These are phyloP conservation scores for Thereva nobilitata DNA, from an alignment of 2,888 invertebrate genomes.

Conservation along the genomic window DNA sequence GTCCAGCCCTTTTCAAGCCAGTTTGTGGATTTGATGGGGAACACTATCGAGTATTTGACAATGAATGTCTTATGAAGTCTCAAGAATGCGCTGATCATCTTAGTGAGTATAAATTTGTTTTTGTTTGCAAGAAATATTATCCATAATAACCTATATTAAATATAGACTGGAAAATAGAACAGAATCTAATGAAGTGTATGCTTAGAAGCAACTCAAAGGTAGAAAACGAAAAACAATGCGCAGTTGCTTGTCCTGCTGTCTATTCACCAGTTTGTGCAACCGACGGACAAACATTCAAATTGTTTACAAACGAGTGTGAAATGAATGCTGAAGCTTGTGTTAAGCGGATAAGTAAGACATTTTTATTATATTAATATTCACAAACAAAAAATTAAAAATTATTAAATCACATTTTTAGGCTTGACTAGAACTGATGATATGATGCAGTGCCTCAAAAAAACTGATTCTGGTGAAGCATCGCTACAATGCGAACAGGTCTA, in stretches of 20 bases:
- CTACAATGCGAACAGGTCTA: neutral
- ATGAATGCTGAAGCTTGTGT: constrained; percentile 2
- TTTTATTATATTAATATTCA: neutral
- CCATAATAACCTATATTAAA: neutral
- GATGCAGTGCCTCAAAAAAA: no score
- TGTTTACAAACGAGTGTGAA: neutral
- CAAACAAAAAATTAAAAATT: no score
- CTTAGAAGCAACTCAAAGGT: neutral
- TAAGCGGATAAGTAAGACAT: neutral
- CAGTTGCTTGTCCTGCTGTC: neutral
- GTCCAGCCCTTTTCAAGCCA: neutral
- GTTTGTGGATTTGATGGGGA: constrained; percentile 7
- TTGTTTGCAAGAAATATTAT: neutral
- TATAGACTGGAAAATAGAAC: neutral
- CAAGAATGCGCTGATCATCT: constrained; percentile 1
- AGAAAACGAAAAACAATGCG: neutral
- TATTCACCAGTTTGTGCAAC: constrained; percentile 4
- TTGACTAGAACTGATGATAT: no score
- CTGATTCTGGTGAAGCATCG: no score
- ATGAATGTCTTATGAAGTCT: neutral
- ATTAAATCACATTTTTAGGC: no score
- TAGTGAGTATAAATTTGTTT: neutral
- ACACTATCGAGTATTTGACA: neutral
- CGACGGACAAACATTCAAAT: neutral
- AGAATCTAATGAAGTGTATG: neutral